phyloP scores from a whole-genome alignment of 2,888 invertebrate genomes.

The Plagodis dolabraria region DNA sequence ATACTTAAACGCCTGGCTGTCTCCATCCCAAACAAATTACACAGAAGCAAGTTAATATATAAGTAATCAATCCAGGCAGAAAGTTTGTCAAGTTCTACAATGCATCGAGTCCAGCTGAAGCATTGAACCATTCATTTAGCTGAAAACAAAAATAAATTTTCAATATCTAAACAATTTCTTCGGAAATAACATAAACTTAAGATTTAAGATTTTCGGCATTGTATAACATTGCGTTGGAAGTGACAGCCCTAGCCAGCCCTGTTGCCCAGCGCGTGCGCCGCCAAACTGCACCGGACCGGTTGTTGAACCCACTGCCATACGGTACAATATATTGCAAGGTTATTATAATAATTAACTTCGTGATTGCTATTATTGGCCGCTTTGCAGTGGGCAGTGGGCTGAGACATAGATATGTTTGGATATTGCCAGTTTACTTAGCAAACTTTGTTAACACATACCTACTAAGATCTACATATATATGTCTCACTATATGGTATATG shows the following conservation, averaged over 20 bases:
- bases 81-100: too few species aligned
- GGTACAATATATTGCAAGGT: slow-evolving; percentile 49
- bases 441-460: not conserved
- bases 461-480: not conserved
- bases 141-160: too few species aligned
- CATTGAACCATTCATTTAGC: too few species aligned
- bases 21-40: too few species aligned
- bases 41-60: too few species aligned
- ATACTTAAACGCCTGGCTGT: too few species aligned
- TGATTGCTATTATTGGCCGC: slow-evolving; percentile 51
- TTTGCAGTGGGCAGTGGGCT: slow-evolving; percentile 36
- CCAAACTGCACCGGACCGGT: slow-evolving; percentile 62
- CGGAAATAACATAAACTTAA: too few species aligned
- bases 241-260: slow-evolving; percentile 34
- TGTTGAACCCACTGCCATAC: slow-evolving; percentile 60
- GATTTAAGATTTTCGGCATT: too few species aligned
- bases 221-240: not conserved
- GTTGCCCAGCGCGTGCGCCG: slow-evolving; percentile 56
- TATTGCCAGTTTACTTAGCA: slow-evolving; percentile 3
- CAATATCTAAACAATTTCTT: too few species aligned
- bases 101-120: too few species aligned
- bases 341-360: slow-evolving; percentile 58
- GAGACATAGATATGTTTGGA: slow-evolving; percentile 17
- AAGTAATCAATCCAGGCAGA: too few species aligned
- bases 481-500: not conserved